phyloP scores from a whole-genome alignment of 2,888 invertebrate genomes.

The Monochamus alternatus region DNA sequence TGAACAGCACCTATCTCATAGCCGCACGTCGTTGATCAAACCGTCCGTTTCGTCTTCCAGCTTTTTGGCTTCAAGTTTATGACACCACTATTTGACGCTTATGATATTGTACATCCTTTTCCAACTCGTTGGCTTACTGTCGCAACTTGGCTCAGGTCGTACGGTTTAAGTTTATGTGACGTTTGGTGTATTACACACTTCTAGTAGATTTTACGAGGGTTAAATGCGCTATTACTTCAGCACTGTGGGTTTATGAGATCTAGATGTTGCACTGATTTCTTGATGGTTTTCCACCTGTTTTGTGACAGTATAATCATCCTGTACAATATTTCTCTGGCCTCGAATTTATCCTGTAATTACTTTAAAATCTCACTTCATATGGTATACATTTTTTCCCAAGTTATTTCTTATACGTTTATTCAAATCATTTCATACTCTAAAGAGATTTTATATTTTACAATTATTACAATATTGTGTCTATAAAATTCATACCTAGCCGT shows the following conservation, averaged over 20 bases:
- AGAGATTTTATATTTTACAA: too few relatives aligned
- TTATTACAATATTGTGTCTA: too few relatives aligned
- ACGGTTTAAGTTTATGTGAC: constrained; percentile 70
- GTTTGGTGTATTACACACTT: constrained; percentile 71
- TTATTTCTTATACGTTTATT: too few relatives aligned
- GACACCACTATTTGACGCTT: constrained; percentile 70
- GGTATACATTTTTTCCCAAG: too few relatives aligned
- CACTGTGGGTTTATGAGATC: constrained; percentile 68
- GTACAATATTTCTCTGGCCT: not conserved
- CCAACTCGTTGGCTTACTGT: constrained; percentile 58
- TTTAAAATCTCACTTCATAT: not conserved
- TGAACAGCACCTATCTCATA: constrained; percentile 60
- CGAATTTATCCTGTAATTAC: constrained; percentile 6
- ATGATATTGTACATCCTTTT: constrained; percentile 67
- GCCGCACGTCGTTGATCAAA: constrained; percentile 61
- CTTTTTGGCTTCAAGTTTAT: constrained; percentile 68
- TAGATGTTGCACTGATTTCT: constrained; percentile 68
- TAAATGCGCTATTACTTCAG: constrained; percentile 70
- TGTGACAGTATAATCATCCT: constrained; percentile 38
- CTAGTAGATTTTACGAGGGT: constrained; percentile 71
- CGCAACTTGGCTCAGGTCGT: constrained; percentile 60
- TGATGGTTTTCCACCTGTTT: constrained; percentile 65
- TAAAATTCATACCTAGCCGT: too few relatives aligned
- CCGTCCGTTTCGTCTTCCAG: constrained; percentile 63
- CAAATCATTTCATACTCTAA: too few relatives aligned